Percentiles rank a stretch among this genome's conserved stretches.
Conservation (phyloP, 2,113 vertebrate species). For the Sigmodon hispidus region DNA sequence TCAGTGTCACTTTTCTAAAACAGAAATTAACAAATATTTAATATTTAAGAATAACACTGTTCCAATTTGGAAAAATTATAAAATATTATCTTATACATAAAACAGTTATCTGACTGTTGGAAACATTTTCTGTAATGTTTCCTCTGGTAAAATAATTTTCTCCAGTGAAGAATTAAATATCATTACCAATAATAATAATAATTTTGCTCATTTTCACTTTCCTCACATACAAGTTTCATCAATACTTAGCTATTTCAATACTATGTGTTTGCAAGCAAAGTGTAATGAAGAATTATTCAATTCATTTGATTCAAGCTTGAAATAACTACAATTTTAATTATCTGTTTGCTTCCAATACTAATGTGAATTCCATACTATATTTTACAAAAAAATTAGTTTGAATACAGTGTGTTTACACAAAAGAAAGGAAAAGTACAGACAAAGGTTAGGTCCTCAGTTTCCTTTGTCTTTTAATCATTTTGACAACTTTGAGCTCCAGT, state of each 20-base stretch:
- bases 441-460: background rate
- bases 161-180: conserved; percentile 15
- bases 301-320: conserved; percentile 52
- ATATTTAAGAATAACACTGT: background rate
- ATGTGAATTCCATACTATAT: conserved; percentile 41
- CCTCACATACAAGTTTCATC: conserved; percentile 43
- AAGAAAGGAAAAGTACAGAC: background rate
- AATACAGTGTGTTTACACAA: background rate
- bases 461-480: background rate
- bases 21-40: background rate
- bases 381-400: conserved; percentile 62
- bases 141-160: conserved; percentile 22
- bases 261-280: conserved; percentile 15
- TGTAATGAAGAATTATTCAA: conserved; percentile 57
- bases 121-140: conserved; percentile 30
- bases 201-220: conserved; percentile 64
- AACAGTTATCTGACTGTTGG: background rate
- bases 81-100: background rate
- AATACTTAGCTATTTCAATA: conserved; percentile 54
- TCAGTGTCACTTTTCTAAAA: conserved; percentile 18
- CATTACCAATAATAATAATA: conserved; percentile 37
- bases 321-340: conserved; percentile 67
- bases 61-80: background rate
- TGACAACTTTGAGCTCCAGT: background rate
- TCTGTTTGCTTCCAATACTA: conserved; percentile 9